Evolutionary conservation across 2,113 vertebrate species (phyloP), one percentile per base, ranked within the genome.

Genomic region (Callorhinus ursinus): DNA sequence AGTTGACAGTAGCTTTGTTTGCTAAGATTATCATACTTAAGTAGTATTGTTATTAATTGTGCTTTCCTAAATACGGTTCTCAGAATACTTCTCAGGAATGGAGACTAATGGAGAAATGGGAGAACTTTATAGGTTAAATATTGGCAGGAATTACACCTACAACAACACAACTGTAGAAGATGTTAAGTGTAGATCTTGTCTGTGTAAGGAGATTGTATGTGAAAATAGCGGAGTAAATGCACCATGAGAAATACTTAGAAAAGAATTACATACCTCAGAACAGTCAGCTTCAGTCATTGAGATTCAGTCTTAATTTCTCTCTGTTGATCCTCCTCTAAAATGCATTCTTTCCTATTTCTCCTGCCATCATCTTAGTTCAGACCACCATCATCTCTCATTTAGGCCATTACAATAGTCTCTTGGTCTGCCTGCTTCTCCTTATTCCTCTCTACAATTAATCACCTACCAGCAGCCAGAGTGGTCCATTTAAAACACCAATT

Each of bases 181-280:
- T 77, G 39, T 69, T 51, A 88, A 63, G 53, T 65, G 31, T 86
- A 88, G 74, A 79, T 74, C 53, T 26, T 31, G 84, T 91, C 67
- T 12, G 9, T 46, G 72, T 87, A 71, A 88, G 96, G 85, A 36
- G 74, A 87, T 97, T 19, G 28, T 46, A 74, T n/a, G 4, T 65
- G 28, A 84, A 81, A 67, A 55, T 33, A 46, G n/a, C 24, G 28
- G 16, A 61, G 53, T 88, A 86, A 79, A 67, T 53, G 24, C 7
- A 69, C 63, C 51, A 19, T 31, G 51, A 21, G 36, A 85, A 87
- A 87, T 39, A 42, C 51, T 61, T 28, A 85, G 57, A 10, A 91
- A 97, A 98, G 12, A 65, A 59, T 63, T 12, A 42, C 31, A 84
- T 57, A n/a, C 42, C 9, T 86, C 65, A 93, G 82, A 79, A 72